Conservation (phyloP, 2,888 invertebrate species). For the Euplexia lucipara region DNA sequence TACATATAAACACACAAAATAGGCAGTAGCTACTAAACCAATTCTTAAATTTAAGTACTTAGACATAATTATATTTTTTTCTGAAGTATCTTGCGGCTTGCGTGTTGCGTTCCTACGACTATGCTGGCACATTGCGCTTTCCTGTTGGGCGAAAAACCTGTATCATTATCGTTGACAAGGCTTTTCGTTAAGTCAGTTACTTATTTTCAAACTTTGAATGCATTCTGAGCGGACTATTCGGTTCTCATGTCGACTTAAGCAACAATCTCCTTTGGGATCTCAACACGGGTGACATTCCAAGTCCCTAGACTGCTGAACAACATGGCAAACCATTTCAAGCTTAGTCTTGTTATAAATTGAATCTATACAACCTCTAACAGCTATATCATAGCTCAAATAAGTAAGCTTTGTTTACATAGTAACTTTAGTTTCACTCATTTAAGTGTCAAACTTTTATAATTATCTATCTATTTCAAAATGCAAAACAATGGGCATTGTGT, state of each 20-base stretch:
- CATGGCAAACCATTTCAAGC: conserved; percentile 37
- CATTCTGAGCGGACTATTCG: conserved; percentile 18
- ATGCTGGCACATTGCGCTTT: too few relatives aligned
- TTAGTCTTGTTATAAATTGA: conserved; percentile 52
- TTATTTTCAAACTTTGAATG: conserved; percentile 13
- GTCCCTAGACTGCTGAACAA: conserved; percentile 36
- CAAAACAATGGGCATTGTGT: too few relatives aligned
- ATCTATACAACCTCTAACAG: background rate
- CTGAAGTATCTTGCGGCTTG: too few relatives aligned
- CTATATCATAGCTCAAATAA: background rate
- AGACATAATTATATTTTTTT: background rate
- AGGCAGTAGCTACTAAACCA: too few relatives aligned
- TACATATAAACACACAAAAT: too few relatives aligned
- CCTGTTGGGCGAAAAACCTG: too few relatives aligned
- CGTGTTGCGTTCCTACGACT: too few relatives aligned
- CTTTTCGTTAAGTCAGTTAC: background rate
- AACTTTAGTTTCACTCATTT: too few relatives aligned
- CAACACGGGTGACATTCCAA: conserved; percentile 36
- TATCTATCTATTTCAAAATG: too few relatives aligned
- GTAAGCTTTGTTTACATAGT: background rate
- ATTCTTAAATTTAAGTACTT: too few relatives aligned
- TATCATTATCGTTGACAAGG: background rate
- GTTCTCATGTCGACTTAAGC: conserved; percentile 40
- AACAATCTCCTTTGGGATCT: conserved; percentile 46
- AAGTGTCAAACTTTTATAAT: too few relatives aligned